Evolutionary conservation across 2,113 vertebrate species (phyloP).

Genomic region (Baryphthengus martii): DNA sequence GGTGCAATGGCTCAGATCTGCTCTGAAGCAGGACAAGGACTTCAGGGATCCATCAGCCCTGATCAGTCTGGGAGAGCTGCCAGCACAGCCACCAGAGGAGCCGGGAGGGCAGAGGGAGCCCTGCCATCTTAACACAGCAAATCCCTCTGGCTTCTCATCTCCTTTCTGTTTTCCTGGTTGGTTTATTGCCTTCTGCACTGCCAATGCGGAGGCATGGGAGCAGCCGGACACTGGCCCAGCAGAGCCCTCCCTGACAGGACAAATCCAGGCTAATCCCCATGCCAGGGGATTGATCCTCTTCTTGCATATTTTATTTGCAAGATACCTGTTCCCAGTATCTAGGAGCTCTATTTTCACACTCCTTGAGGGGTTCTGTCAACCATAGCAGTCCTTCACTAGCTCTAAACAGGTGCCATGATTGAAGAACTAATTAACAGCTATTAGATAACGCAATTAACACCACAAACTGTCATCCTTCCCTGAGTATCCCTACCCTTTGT

Average conservation of each 20-base stretch:
- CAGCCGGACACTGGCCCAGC: not conserved
- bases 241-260: accelerated
- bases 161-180: not conserved
- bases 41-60: not conserved
- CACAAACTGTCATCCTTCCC: not conserved
- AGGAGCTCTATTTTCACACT: not conserved
- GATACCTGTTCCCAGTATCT: not conserved
- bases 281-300: not conserved
- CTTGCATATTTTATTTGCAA: not conserved
- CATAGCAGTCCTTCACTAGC: not conserved
- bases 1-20: not conserved
- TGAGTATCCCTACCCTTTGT: not conserved
- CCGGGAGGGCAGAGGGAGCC: not conserved
- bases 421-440: slow-evolving; percentile 52
- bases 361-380: not conserved
- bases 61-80: accelerated
- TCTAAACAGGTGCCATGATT: slow-evolving; percentile 8
- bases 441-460: slow-evolving; percentile 47
- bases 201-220: accelerated
- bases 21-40: not conserved
- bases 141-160: not conserved
- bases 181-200: not conserved
- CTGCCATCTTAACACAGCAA: not conserved
- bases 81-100: not conserved
- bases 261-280: not conserved